Conservation (phyloP, 2,113 vertebrate genomes). For the Raphicerus campestris region DNA sequence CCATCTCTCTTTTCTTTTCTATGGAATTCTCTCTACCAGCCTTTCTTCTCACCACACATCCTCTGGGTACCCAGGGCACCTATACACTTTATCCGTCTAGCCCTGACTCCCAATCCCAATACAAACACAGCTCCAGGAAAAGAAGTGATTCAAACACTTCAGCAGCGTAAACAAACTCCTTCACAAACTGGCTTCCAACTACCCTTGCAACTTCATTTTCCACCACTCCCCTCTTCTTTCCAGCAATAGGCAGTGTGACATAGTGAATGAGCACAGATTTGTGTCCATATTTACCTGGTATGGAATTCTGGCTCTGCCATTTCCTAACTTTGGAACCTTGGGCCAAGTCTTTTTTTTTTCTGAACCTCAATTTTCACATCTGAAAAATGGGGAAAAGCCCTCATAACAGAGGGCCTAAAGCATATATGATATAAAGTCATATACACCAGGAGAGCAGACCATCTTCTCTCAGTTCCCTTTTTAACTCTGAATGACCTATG, state of each 20-base stretch:
- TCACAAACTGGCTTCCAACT: not conserved
- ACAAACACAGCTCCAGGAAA: not conserved
- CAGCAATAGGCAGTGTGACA: not conserved
- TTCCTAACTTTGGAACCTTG: not conserved
- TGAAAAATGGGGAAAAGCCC: not conserved
- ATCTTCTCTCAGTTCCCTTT: not conserved
- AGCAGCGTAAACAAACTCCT: not conserved
- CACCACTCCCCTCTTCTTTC: not conserved
- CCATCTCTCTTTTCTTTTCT: not conserved
- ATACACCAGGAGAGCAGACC: not conserved
- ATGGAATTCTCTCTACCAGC: not conserved
- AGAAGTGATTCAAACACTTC: not conserved
- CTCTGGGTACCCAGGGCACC: not conserved
- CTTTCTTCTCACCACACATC: not conserved
- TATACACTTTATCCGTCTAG: accelerated
- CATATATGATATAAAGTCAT: not conserved
- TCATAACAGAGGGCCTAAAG: not conserved
- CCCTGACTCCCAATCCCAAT: not conserved
- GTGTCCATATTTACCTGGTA: not conserved
- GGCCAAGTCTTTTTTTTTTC: not conserved
- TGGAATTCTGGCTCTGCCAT: conserved; percentile 18
- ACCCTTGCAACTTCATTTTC: not conserved
- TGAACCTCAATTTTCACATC: not conserved
- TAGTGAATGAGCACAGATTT: not conserved
- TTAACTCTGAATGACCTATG: not conserved